Percentiles rank a stretch among this genome's conserved stretches.
Conservation (phyloP, 2,113 vertebrate species). For the Macroglossus sobrinus region DNA sequence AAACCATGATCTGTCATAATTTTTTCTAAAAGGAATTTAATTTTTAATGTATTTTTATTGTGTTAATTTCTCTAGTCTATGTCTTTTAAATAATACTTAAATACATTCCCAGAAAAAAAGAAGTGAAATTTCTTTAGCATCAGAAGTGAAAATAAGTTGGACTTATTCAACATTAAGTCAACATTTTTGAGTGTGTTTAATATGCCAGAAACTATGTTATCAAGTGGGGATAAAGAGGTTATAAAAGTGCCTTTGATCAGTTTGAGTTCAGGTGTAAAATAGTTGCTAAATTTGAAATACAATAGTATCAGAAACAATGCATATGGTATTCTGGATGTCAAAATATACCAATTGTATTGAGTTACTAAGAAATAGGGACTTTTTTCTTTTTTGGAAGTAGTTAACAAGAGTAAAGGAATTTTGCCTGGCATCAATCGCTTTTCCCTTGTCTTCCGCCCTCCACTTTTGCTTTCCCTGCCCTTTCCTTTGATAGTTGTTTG, state of each 20-base stretch:
- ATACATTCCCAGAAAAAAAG: neutral
- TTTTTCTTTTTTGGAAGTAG: neutral
- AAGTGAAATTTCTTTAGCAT: neutral
- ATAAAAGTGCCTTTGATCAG: neutral
- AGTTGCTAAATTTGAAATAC: neutral
- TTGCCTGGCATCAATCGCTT: neutral
- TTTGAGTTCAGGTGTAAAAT: neutral
- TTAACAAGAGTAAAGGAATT: neutral
- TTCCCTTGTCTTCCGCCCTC: neutral
- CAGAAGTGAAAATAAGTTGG: neutral
- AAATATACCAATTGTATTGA: neutral
- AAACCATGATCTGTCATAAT: accelerated
- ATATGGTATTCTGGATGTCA: neutral
- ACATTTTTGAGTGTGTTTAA: neutral
- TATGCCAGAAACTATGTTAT: neutral
- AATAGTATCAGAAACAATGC: neutral
- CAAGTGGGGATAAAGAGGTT: neutral
- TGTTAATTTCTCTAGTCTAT: neutral
- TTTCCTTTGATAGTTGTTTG: neutral
- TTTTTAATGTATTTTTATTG: neutral
- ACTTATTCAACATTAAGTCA: neutral
- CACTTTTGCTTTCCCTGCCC: neutral
- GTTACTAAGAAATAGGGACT: neutral
- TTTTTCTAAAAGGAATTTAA: neutral
- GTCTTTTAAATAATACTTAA: neutral